Base-by-base conservation (phyloP, 2,888 invertebrate genomes). In the Entomobrya proxima region DNA sequence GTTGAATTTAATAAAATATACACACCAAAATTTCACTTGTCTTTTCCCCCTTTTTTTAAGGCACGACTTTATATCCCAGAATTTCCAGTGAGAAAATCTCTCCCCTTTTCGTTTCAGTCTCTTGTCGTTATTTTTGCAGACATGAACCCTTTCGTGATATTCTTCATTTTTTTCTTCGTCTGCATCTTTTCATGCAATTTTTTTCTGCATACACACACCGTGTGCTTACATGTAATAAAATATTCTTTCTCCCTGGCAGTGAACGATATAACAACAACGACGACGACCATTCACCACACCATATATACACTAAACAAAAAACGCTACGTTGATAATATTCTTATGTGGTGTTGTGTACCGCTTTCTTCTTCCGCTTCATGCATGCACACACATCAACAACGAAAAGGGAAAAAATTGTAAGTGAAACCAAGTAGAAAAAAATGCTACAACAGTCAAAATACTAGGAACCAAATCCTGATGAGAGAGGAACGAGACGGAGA, bases 311-410 rank as follows among this genome's bases (percentile, higher is more conserved):
- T 44, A 69, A 69, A 32, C 37, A 58, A n/a, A 40, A 47, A 7
- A 30, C 40, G n/a, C n/a, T n/a, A n/a, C n/a, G n/a, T n/a, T n/a
- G n/a, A n/a, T n/a, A 69, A 69, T 44, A 15, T 15, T 47, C n/a
- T 47, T 47, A 47, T n/a, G 47, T 13, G 24, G 47, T 58, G 76
- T 55, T 55, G 75, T 75, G 50, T 74, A 47, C 44, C 64, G 44
- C 61, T 77, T 77, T 77, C 77, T 75, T 64, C 50, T 77, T 77
- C 77, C 77, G 77, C 64, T 77, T 64, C n/a, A 15, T 32, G 61
- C 77, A 77, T 77, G 77, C 61, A 77, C 30, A 61, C 40, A 64
- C n/a, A n/a, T n/a, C n/a, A n/a, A n/a, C n/a, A n/a, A n/a, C n/a
- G n/a, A 24, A 21, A 9, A 47, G 47, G 6, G 15, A 55, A 55